Evolutionary conservation across 2,888 invertebrate genomes (phyloP).

Genomic region (Phengaris arion): DNA sequence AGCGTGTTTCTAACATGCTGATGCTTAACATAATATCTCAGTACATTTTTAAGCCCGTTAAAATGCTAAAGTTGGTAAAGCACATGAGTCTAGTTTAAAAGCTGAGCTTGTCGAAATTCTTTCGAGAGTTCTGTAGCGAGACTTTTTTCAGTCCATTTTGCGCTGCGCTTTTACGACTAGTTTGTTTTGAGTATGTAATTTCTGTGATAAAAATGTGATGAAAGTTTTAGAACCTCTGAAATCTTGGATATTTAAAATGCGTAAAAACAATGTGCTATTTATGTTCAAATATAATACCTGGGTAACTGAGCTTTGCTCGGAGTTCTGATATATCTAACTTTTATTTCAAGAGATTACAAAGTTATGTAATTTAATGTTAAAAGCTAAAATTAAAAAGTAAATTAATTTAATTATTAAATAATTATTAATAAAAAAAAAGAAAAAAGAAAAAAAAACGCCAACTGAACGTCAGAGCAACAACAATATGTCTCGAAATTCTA

Average conservation of each 20-base stretch:
- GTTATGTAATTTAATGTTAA: no score
- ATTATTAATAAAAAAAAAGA: no score
- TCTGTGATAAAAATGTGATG: slow-evolving; percentile 15
- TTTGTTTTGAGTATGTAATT: slow-evolving; percentile 22
- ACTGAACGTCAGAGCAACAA: no score
- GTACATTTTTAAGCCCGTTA: background rate
- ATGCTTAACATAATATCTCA: background rate
- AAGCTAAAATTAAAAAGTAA: no score
- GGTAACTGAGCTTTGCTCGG: no score
- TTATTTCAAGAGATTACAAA: no score
- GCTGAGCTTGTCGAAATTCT: slow-evolving; percentile 22
- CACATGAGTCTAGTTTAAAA: slow-evolving; percentile 4
- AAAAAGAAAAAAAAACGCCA: no score
- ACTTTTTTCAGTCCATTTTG: background rate
- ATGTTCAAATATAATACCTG: no score
- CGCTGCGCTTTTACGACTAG: slow-evolving; percentile 11
- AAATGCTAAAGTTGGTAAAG: background rate
- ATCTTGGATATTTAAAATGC: background rate
- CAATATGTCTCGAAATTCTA: no score
- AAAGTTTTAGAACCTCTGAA: slow-evolving; percentile 1
- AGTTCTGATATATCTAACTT: no score
- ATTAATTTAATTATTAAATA: no score
- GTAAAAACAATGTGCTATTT: no score
- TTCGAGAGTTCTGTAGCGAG: slow-evolving; percentile 15
- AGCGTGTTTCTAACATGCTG: background rate